These are phyloP conservation scores for Myotis planiceps DNA, from an alignment of 2,797 vertebrate genomes.

Conservation along the genomic window DNA sequence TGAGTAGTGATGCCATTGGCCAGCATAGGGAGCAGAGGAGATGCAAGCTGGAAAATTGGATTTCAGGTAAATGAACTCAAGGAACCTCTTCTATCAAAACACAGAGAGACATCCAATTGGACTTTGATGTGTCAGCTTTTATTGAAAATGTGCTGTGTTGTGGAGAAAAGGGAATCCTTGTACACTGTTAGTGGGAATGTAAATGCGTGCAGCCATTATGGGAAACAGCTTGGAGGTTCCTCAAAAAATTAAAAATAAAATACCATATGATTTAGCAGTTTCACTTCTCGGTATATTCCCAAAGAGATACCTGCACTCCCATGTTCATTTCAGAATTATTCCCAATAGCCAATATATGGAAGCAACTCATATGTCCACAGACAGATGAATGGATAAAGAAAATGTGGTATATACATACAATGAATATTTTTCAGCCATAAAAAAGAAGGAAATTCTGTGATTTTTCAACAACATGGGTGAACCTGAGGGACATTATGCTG, in stretches of 20 bases:
- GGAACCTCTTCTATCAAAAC: background rate
- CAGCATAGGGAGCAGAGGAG: background rate
- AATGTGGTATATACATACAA: background rate
- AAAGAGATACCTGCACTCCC: background rate
- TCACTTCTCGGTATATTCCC: background rate
- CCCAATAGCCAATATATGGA: background rate
- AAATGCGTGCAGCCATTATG: background rate
- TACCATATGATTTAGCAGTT: background rate
- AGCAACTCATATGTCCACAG: background rate
- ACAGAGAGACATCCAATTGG: background rate
- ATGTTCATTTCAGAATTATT: background rate
- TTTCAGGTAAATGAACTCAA: background rate
- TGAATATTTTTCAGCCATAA: background rate
- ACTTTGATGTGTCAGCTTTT: background rate
- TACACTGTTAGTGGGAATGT: background rate
- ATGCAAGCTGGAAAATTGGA: background rate
- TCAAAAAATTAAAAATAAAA: background rate
- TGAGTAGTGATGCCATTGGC: background rate
- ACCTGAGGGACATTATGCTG: background rate
- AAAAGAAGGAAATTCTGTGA: background rate
- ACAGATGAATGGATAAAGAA: background rate
- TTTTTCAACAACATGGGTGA: background rate
- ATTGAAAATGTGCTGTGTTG: background rate
- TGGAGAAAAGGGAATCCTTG: background rate
- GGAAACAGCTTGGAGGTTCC: background rate